phyloP scores from a whole-genome alignment of 2,888 invertebrate species.

The Sinelater perroti region DNA sequence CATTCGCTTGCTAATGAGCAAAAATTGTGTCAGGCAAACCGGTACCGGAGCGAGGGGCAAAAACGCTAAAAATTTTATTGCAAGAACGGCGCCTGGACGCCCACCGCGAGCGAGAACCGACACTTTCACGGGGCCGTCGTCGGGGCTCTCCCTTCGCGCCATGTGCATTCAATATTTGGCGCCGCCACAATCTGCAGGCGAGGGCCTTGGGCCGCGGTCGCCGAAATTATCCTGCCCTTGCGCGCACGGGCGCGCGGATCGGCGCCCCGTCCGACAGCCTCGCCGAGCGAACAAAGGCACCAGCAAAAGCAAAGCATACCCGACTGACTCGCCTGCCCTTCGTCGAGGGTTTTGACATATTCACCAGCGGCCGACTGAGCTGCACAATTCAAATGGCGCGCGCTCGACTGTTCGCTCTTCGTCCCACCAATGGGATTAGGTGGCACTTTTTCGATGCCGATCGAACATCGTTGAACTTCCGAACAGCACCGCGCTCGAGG shows the following conservation, averaged over 20 bases:
- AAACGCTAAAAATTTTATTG: conserved; percentile 10
- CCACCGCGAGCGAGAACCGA: conserved; percentile 8
- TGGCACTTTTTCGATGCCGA: conserved; percentile 33
- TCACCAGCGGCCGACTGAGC: conserved; percentile 28
- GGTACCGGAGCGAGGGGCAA: background rate
- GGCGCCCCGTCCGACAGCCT: too few species aligned
- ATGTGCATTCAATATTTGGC: background rate
- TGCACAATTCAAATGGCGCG: conserved; percentile 37
- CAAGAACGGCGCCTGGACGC: conserved; percentile 17
- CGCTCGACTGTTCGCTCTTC: conserved; percentile 28
- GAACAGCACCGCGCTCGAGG: conserved; percentile 17
- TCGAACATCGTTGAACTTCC: conserved; percentile 31
- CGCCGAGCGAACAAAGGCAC: too few species aligned
- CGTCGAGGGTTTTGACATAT: conserved; percentile 55
- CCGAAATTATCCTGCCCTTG: too few species aligned
- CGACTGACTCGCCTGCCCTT: conserved; percentile 56
- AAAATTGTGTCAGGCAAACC: conserved; percentile 5
- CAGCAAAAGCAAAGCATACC: conserved; percentile 48
- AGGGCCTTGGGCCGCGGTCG: background rate
- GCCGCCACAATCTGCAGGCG: too few species aligned
- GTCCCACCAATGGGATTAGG: conserved; percentile 35
- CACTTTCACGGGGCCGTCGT: background rate
- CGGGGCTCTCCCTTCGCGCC: background rate
- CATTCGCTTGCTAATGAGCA: background rate
- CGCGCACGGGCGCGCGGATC: too few species aligned